phyloP scores from a whole-genome alignment of 2,113 vertebrate species.

The Caranx melampygus region DNA sequence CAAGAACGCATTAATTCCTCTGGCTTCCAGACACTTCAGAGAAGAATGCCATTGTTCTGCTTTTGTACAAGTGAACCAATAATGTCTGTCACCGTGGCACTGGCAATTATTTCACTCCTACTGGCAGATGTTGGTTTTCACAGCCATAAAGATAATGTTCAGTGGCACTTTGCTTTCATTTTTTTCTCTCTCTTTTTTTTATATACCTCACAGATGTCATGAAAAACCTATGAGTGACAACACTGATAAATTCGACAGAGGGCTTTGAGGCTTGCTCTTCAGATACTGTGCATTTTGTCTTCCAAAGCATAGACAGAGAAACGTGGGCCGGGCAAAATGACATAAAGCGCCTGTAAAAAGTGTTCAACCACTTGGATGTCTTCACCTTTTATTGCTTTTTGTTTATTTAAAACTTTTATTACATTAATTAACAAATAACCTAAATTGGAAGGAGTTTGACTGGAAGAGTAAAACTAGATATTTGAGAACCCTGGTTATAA shows the following conservation, averaged over 20 bases:
- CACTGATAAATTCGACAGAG: constrained; percentile 22
- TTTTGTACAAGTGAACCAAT: constrained; percentile 50
- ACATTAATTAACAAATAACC: no score
- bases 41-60: constrained; percentile 53
- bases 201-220: no score
- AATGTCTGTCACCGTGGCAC: constrained; percentile 54
- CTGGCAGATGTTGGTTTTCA: constrained; percentile 62
- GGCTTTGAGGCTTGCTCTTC: constrained; percentile 24
- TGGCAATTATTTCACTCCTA: constrained; percentile 61
- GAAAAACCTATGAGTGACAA: constrained; percentile 33
- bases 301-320: not conserved
- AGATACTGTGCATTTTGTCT: constrained; percentile 15
- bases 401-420: no score
- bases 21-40: constrained; percentile 19
- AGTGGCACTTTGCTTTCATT: constrained; percentile 23
- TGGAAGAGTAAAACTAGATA: no score
- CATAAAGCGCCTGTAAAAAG: not conserved
- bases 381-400: no score
- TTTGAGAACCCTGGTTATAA: no score
- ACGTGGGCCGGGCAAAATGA: constrained; percentile 5
- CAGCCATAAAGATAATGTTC: constrained; percentile 52
- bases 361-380: no score
- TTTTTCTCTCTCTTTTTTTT: no score
- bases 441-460: no score
- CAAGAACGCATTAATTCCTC: constrained; percentile 18